These are phyloP conservation scores for Limnothrissa miodon DNA, from an alignment of 2,113 vertebrate genomes.

Conservation along the genomic window DNA sequence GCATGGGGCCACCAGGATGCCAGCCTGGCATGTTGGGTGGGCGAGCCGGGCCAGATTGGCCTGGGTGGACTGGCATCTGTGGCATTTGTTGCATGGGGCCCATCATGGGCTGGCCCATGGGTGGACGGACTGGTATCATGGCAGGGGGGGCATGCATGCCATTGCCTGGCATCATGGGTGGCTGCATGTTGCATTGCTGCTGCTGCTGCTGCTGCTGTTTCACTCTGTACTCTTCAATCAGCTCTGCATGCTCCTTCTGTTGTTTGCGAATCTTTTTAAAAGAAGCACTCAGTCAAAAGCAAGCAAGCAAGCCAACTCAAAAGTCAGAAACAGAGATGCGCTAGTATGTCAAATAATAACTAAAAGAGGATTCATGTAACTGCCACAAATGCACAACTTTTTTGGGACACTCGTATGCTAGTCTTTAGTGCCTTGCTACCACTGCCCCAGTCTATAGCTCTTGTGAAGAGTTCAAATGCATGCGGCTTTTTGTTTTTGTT, in stretches of 20 bases:
- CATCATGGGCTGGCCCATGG: slow-evolving; percentile 72
- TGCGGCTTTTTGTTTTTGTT: not conserved
- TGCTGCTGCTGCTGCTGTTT: slow-evolving; percentile 88
- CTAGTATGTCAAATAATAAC: not conserved
- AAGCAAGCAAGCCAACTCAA: not conserved
- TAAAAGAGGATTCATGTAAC: not conserved
- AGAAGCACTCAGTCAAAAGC: not conserved
- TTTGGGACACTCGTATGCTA: too few species aligned
- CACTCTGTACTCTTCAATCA: slow-evolving; percentile 91
- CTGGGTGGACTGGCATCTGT: slow-evolving; percentile 66
- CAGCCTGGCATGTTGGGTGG: slow-evolving; percentile 79
- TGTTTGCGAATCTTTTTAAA: slow-evolving; percentile 88
- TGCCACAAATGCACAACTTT: not conserved
- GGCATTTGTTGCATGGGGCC: slow-evolving; percentile 65
- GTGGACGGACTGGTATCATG: slow-evolving; percentile 54
- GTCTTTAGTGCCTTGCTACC: too few species aligned
- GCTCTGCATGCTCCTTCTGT: slow-evolving; percentile 92
- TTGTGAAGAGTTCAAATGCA: not conserved
- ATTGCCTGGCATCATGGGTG: slow-evolving; percentile 63
- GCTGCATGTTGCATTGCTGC: slow-evolving; percentile 59
- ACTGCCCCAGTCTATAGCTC: too few species aligned
- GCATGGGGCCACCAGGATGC: slow-evolving; percentile 73
- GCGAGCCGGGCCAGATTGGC: slow-evolving; percentile 73
- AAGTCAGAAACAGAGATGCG: not conserved
- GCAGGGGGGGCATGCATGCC: slow-evolving; percentile 77